Conservation (phyloP, 1,140 invertebrate species). For the Heliconius congener region DNA sequence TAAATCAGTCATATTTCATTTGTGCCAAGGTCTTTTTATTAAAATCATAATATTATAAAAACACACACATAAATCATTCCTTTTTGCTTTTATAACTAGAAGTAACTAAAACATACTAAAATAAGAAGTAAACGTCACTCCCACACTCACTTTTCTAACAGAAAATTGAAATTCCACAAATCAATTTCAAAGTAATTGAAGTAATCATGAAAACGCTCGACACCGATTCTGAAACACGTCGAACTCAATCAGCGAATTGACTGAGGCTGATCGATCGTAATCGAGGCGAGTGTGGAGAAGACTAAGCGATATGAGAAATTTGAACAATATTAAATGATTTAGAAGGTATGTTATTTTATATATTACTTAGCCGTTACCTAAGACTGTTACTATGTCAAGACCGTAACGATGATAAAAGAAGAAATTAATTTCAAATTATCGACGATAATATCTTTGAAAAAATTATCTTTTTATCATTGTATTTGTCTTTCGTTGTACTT, state of each 20-base stretch:
- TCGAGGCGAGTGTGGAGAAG: neutral
- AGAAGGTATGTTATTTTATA: neutral
- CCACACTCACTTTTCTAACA: neutral
- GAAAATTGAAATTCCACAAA: constrained; percentile 10
- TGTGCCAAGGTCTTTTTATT: neutral
- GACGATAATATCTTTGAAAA: too few relatives aligned
- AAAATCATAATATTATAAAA: neutral
- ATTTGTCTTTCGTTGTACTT: too few relatives aligned
- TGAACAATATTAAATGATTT: neutral
- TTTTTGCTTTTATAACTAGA: too few relatives aligned
- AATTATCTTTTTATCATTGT: too few relatives aligned
- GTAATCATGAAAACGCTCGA: constrained; percentile 12
- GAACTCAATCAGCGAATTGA: constrained; percentile 16
- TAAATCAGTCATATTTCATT: neutral
- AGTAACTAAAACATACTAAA: too few relatives aligned
- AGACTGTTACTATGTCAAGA: too few relatives aligned
- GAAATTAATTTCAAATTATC: too few relatives aligned
- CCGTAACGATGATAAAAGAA: too few relatives aligned
- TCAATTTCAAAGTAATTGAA: neutral
- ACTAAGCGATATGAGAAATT: neutral
- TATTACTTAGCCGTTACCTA: too few relatives aligned
- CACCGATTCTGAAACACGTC: neutral
- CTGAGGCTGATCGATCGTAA: neutral
- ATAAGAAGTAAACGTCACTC: neutral
- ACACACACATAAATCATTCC: neutral